Conservation (phyloP, 2,888 invertebrate genomes). For the Drepanosiphum platanoidis region DNA sequence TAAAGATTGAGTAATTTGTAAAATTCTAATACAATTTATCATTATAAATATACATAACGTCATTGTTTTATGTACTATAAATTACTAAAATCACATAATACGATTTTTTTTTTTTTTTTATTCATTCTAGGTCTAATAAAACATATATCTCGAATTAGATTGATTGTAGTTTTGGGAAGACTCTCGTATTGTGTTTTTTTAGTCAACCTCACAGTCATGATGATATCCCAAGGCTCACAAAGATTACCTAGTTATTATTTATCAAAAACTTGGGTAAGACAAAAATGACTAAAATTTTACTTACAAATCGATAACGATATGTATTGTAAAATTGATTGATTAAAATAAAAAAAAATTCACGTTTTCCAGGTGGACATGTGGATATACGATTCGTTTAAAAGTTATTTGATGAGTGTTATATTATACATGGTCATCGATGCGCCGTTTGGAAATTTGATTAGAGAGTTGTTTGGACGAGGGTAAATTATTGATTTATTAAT, state of each 20-base stretch:
- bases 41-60: too few species aligned
- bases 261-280: not conserved
- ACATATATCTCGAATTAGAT: not conserved
- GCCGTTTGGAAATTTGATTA: not conserved
- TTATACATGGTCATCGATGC: constrained; percentile 12
- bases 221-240: constrained; percentile 15
- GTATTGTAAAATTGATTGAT: not conserved
- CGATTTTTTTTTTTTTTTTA: not conserved
- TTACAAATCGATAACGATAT: too few species aligned
- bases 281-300: not conserved
- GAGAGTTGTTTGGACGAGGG: not conserved
- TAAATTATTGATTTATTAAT: constrained; percentile 12
- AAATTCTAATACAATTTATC: too few species aligned
- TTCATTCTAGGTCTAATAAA: not conserved
- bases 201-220: constrained; percentile 27
- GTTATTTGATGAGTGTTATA: not conserved
- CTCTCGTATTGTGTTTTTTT: constrained; percentile 33
- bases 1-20: too few species aligned
- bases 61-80: too few species aligned
- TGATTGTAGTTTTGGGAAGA: constrained; percentile 13
- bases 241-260: not conserved
- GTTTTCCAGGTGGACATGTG: not conserved
- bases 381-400: constrained; percentile 7
- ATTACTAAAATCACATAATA: not conserved
- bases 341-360: not conserved